Evolutionary conservation across 2,113 vertebrate species (phyloP).

Genomic region (Mastomys natalensis): DNA sequence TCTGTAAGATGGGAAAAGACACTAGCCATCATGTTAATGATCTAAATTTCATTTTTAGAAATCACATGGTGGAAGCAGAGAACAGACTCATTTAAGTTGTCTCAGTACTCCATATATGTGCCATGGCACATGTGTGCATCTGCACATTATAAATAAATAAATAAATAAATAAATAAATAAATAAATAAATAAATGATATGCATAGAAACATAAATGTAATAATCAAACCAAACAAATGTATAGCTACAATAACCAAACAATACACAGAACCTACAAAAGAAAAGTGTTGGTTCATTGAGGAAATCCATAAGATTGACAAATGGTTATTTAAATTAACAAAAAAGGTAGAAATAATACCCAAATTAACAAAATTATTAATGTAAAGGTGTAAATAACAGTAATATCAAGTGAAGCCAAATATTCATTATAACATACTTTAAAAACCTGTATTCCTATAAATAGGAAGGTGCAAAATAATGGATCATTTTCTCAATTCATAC

Average conservation of each 20-base stretch:
- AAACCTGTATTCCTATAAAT: not conserved
- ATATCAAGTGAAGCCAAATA: not conserved
- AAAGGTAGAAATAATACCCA: not conserved
- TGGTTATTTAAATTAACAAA: not conserved
- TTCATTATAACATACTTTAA: not conserved
- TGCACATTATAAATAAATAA: not conserved
- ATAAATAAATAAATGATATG: too few relatives aligned
- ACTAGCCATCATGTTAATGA: not conserved
- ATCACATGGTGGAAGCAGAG: not conserved
- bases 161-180: not conserved
- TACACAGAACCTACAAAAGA: not conserved
- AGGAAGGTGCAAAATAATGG: not conserved
- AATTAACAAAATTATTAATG: not conserved
- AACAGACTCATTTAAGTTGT: not conserved
- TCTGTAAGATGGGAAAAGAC: not conserved
- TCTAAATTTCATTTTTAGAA: not conserved
- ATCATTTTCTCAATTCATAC: not conserved
- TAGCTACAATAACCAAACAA: not conserved
- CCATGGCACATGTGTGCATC: not conserved
- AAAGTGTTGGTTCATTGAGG: not conserved
- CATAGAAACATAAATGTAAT: too few relatives aligned
- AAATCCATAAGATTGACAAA: not conserved
- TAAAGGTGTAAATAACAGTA: not conserved
- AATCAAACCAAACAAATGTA: not conserved
- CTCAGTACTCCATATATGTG: not conserved